Percentiles rank a stretch among this genome's conserved stretches.
Evolutionary conservation across 2,797 vertebrate species (phyloP).

Genomic region (Neostethus bicornis): DNA sequence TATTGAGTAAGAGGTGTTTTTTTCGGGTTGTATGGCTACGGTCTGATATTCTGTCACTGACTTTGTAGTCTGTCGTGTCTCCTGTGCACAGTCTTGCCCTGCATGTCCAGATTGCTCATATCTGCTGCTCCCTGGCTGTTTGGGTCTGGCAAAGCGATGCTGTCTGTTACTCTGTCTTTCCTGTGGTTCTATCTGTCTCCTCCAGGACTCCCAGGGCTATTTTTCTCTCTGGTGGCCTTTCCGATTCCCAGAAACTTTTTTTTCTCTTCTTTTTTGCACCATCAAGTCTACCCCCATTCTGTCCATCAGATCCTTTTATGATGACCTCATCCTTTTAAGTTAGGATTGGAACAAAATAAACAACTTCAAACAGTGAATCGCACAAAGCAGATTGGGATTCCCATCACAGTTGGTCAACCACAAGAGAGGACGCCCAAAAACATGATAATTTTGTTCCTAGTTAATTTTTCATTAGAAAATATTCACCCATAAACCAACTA

Average conservation of each 20-base stretch:
- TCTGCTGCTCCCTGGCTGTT: slow-evolving; percentile 37
- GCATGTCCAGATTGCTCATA: slow-evolving; percentile 52
- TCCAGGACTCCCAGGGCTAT: slow-evolving; percentile 36
- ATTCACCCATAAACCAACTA: too few relatives aligned
- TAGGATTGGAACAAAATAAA: background rate
- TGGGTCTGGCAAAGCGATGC: slow-evolving; percentile 22
- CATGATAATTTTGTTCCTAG: too few relatives aligned
- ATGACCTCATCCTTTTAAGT: background rate
- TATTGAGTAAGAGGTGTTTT: background rate
- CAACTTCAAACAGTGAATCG: background rate
- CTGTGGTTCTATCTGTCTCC: slow-evolving; percentile 41
- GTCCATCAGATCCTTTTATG: background rate
- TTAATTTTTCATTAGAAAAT: too few relatives aligned
- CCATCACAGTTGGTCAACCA: background rate
- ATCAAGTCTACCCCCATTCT: background rate
- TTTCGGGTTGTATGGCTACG: background rate
- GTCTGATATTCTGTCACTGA: background rate
- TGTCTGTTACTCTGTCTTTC: slow-evolving; percentile 40
- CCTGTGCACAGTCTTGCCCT: slow-evolving; percentile 19
- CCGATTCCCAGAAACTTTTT: background rate
- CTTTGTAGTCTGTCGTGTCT: background rate
- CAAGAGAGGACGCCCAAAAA: too few relatives aligned
- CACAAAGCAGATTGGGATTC: too few relatives aligned
- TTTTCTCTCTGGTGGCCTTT: slow-evolving; percentile 30
- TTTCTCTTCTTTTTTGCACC: background rate